A percentile compares a stretch with the other conserved stretches of the same genome.
Evolutionary conservation across 2,113 vertebrate species (phyloP).

Genomic region (Cygnus buccinator): DNA sequence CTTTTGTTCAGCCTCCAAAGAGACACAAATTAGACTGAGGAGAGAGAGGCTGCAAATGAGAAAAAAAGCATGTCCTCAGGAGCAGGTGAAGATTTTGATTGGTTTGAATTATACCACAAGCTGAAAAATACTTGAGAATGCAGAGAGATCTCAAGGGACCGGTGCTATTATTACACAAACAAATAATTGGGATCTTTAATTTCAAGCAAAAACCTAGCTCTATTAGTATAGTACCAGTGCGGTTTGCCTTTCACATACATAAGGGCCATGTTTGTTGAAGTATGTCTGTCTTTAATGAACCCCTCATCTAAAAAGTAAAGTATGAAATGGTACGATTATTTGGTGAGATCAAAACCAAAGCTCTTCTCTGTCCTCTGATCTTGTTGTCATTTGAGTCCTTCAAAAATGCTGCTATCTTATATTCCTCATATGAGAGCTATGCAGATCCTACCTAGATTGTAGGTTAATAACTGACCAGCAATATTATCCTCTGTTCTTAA

Average conservation of each 20-base stretch:
- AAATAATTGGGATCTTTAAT: not conserved
- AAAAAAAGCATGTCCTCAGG: not conserved
- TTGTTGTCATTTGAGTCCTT: not conserved
- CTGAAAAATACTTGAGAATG: not conserved
- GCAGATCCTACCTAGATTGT: not conserved
- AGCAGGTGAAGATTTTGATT: not conserved
- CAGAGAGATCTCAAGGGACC: not conserved
- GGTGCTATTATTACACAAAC: not conserved
- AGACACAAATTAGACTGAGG: not conserved
- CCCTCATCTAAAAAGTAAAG: not conserved
- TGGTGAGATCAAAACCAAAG: not conserved
- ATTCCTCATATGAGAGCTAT: not conserved
- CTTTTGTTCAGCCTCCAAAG: not conserved
- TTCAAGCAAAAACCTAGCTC: not conserved
- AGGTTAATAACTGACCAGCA: not conserved
- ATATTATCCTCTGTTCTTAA: not conserved
- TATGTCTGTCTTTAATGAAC: not conserved
- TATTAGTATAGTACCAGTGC: rapidly evolving
- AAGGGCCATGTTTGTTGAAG: not conserved
- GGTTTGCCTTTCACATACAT: not conserved
- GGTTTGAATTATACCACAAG: not conserved
- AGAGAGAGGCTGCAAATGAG: not conserved
- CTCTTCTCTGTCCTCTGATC: not conserved
- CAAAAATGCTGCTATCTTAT: not conserved
- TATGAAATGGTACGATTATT: not conserved